phyloP scores from a whole-genome alignment of 2,113 vertebrate species.

The Psammodynastes pulverulentus region DNA sequence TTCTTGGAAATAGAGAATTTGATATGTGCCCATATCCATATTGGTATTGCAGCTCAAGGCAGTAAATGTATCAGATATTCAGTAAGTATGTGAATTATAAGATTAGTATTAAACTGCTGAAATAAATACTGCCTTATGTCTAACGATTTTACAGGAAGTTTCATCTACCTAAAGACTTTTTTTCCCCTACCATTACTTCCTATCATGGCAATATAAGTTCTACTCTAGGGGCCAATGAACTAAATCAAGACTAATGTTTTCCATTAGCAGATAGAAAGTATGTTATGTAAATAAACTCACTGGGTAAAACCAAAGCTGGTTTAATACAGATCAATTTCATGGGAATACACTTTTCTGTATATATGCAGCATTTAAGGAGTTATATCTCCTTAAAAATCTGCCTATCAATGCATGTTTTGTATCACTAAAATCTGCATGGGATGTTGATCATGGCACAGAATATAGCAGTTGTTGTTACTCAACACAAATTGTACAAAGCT shows the following conservation, averaged over 20 bases:
- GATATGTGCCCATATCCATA: conserved; percentile 9
- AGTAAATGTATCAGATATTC: conserved; percentile 27
- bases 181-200: not conserved
- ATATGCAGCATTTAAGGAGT: not conserved
- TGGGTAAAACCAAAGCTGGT: not conserved
- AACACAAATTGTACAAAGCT: not conserved
- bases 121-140: conserved; percentile 17
- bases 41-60: conserved; percentile 12
- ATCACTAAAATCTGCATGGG: not conserved
- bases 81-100: conserved; percentile 16
- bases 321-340: not conserved
- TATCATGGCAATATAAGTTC: not conserved
- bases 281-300: not conserved
- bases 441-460: not conserved
- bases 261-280: conserved; percentile 16
- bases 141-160: conserved; percentile 17
- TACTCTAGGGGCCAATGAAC: not conserved
- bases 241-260: conserved; percentile 1
- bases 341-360: not conserved
- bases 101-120: conserved; percentile 28
- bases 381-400: not conserved
- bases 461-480: not conserved
- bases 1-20: conserved; percentile 32
- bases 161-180: not conserved
- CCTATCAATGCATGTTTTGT: not conserved